Percentiles rank a stretch among this genome's conserved stretches.
Conservation (phyloP, 2,888 invertebrate genomes). For the Lutraria lutraria region DNA sequence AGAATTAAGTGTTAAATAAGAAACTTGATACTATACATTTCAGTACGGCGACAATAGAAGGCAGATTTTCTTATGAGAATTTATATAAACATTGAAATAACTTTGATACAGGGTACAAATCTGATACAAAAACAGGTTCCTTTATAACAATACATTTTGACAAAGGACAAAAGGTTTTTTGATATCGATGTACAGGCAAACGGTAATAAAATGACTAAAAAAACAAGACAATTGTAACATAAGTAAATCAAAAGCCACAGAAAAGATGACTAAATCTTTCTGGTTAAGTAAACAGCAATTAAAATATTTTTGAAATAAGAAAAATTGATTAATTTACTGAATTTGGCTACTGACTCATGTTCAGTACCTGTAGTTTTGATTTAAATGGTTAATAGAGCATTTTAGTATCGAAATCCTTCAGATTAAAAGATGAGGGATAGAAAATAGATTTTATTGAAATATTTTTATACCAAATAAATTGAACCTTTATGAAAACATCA, state of each 20-base stretch:
- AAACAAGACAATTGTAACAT: constrained; percentile 12
- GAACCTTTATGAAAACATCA: not conserved
- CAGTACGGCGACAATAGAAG: constrained; percentile 28
- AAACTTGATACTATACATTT: constrained; percentile 22
- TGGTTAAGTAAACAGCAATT: not conserved
- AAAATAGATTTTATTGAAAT: not conserved
- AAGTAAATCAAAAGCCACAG: not conserved
- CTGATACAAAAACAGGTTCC: constrained; percentile 3
- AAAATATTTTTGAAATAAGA: not conserved
- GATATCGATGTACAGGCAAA: constrained; percentile 11
- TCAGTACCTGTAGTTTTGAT: not conserved
- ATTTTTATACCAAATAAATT: not conserved
- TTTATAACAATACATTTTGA: not conserved
- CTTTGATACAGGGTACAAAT: constrained; percentile 24
- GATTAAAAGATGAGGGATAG: not conserved
- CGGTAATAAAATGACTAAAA: constrained; percentile 5
- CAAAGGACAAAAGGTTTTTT: not conserved
- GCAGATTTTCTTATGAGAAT: constrained; percentile 41
- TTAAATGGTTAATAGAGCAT: not conserved
- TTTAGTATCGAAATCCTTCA: not conserved
- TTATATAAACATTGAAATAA: constrained; percentile 38
- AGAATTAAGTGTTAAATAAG: constrained; percentile 32
- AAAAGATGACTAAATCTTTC: constrained; percentile 13
- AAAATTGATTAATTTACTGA: not conserved
- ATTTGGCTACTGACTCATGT: not conserved